Evolutionary conservation across 2,888 invertebrate species (phyloP).

Genomic region (Ophion ellenae): DNA sequence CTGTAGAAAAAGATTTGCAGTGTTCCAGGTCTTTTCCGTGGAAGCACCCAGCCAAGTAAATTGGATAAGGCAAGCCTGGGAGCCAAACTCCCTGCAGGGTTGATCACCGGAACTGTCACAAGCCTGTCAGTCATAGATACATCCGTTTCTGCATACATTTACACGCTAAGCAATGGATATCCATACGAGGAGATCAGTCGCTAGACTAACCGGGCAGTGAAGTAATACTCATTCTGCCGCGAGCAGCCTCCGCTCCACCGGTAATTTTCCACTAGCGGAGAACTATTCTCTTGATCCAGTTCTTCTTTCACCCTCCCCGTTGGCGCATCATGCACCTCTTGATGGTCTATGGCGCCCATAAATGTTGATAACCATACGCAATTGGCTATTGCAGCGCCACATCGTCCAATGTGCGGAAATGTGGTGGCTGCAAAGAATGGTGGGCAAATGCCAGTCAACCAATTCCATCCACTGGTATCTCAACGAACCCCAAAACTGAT

Average conservation of each 20-base stretch:
- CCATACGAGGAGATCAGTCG: background rate
- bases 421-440: background rate
- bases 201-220: constrained; percentile 30
- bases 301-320: background rate
- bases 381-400: background rate
- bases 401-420: background rate
- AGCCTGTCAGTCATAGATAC: background rate
- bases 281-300: constrained; percentile 1
- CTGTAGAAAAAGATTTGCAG: background rate
- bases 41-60: background rate
- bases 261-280: constrained; percentile 18
- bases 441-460: background rate
- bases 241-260: constrained; percentile 19
- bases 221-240: constrained; percentile 19
- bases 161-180: background rate
- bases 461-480: background rate
- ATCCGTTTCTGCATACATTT: constrained; percentile 3
- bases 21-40: background rate
- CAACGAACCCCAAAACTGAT: too few species aligned
- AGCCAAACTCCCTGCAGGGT: background rate
- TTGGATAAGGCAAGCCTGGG: background rate
- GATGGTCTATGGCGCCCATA: background rate
- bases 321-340: constrained; percentile 20
- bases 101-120: background rate
- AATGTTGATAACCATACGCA: background rate